These are phyloP conservation scores for Dilophus febrilis DNA, from an alignment of 2,888 invertebrate species.

Conservation along the genomic window DNA sequence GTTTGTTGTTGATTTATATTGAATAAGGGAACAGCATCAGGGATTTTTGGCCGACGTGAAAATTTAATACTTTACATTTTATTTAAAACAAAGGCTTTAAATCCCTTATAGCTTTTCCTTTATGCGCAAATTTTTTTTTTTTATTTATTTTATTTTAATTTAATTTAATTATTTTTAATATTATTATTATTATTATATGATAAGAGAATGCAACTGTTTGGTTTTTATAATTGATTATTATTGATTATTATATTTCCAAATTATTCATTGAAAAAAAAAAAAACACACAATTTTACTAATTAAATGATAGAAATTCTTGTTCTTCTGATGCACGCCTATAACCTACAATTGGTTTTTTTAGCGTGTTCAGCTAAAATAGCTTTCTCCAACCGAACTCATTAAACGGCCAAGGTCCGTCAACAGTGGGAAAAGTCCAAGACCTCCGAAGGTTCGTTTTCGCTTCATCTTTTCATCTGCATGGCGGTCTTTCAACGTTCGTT, in stretches of 20 bases:
- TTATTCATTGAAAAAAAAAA: not conserved
- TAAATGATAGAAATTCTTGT: too few relatives aligned
- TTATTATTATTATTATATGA: too few relatives aligned
- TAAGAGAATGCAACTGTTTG: not conserved
- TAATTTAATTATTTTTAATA: not conserved
- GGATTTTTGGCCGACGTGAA: slow-evolving; percentile 34
- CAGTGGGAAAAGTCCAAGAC: too few relatives aligned
- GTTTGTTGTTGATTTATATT: slow-evolving; percentile 2
- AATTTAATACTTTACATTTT: slow-evolving; percentile 11
- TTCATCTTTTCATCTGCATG: too few relatives aligned
- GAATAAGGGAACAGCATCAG: slow-evolving; percentile 28
- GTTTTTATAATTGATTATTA: not conserved
- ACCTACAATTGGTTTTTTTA: too few relatives aligned
- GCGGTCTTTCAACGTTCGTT: too few relatives aligned
- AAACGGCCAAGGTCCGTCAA: slow-evolving; percentile 1
- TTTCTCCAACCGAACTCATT: too few relatives aligned
- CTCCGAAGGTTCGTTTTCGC: too few relatives aligned
- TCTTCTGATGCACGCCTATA: too few relatives aligned
- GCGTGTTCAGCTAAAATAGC: too few relatives aligned
- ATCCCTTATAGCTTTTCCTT: slow-evolving; percentile 35
- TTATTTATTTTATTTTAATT: slow-evolving; percentile 19
- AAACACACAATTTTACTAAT: not conserved
- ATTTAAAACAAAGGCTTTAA: slow-evolving; percentile 26
- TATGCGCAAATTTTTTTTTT: slow-evolving; percentile 14
- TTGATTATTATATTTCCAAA: not conserved